A percentile compares a stretch with the other conserved stretches of the same genome.
These are phyloP conservation scores for Pao palembangensis DNA, from an alignment of 2,113 vertebrate species.

Conservation along the genomic window DNA sequence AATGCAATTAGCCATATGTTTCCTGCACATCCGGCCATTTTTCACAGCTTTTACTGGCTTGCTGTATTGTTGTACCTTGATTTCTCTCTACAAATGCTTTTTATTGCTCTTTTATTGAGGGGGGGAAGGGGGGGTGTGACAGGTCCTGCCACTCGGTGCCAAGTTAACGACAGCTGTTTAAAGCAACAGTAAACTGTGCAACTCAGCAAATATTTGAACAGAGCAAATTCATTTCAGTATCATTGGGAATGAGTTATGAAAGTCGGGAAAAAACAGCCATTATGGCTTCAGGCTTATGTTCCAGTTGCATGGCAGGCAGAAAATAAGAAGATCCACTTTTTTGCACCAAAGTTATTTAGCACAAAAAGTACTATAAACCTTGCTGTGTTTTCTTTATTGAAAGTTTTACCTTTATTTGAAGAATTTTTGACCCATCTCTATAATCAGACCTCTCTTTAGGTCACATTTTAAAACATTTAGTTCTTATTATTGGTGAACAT, in stretches of 20 bases:
- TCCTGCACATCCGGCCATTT: constrained; percentile 34
- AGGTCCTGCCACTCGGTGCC: not conserved
- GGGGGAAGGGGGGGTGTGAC: not conserved
- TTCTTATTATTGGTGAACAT: not conserved
- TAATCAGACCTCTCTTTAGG: constrained; percentile 1
- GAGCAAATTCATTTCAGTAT: not conserved
- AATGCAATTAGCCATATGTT: constrained; percentile 40
- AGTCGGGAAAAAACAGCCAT: not conserved
- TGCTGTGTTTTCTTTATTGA: not conserved
- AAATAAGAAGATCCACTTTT: constrained; percentile 1
- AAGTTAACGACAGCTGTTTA: too few species aligned
- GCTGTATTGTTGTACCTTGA: constrained; percentile 12
- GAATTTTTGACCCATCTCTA: too few species aligned
- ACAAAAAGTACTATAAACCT: not conserved
- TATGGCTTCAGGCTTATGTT: not conserved
- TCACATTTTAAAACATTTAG: not conserved
- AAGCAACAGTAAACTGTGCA: too few species aligned
- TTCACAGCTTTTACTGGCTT: constrained; percentile 42
- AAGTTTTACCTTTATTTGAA: too few species aligned
- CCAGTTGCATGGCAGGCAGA: constrained; percentile 5
- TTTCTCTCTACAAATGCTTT: constrained; percentile 19
- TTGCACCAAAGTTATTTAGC: constrained; percentile 17
- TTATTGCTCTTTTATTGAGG: not conserved
- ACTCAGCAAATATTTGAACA: not conserved
- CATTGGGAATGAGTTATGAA: too few species aligned